These are phyloP conservation scores for Blastobasis adustella DNA, from an alignment of 2,888 invertebrate genomes.

Conservation along the genomic window DNA sequence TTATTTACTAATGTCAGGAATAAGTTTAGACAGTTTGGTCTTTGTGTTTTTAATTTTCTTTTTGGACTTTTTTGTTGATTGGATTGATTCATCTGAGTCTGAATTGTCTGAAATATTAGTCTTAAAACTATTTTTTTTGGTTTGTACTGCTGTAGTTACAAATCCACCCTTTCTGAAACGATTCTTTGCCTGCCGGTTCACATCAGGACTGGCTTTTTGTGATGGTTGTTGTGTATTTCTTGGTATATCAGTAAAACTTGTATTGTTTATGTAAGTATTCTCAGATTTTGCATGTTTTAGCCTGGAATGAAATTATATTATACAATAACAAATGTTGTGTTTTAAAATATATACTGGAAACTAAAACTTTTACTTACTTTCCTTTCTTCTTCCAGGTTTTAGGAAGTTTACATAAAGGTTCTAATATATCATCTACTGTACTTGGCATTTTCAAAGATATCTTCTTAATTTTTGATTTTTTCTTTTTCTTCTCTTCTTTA, in stretches of 20 bases:
- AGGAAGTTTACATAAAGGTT: conserved; percentile 47
- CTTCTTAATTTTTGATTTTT: conserved; percentile 62
- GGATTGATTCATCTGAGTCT: conserved; percentile 62
- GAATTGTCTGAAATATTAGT: conserved; percentile 47
- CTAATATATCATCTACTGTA: conserved; percentile 47
- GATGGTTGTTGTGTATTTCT: conserved; percentile 34
- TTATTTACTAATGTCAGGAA: conserved; percentile 38
- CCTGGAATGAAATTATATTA: conserved; percentile 30
- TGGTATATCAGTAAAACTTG: conserved; percentile 64
- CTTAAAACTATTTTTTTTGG: conserved; percentile 45
- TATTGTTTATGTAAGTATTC: conserved; percentile 47
- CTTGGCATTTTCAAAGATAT: conserved; percentile 58
- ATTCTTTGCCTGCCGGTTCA: conserved; percentile 44
- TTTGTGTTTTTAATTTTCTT: conserved; percentile 58
- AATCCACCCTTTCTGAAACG: conserved; percentile 77
- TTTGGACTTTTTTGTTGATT: conserved; percentile 54
- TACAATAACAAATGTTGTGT: not conserved
- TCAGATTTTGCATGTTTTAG: conserved; percentile 60
- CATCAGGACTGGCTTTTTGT: conserved; percentile 34
- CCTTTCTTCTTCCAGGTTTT: conserved; percentile 66
- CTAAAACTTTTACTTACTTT: conserved; percentile 44
- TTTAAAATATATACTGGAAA: not conserved
- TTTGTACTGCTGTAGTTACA: conserved; percentile 74
- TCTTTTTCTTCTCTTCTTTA: conserved; percentile 64
- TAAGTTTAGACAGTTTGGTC: conserved; percentile 40